Conservation (phyloP, 2,797 vertebrate species). For the Acropternis orthonyx region DNA sequence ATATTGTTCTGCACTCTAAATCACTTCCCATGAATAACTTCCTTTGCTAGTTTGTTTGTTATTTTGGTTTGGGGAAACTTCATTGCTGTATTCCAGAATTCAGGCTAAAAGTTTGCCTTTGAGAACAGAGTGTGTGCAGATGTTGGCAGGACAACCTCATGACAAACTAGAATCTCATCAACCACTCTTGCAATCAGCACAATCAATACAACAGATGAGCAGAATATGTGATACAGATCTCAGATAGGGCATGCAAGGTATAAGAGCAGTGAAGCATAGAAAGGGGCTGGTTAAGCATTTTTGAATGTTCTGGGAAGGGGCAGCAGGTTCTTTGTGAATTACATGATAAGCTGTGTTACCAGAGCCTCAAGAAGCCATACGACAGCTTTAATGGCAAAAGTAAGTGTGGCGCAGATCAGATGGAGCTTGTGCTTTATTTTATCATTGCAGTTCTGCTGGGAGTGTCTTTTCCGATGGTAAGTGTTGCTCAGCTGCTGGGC, state of each 20-base stretch:
- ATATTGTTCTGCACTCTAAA: background rate
- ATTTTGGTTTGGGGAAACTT: background rate
- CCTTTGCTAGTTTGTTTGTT: background rate
- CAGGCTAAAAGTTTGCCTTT: background rate
- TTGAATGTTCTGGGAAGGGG: background rate
- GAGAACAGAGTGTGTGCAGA: background rate
- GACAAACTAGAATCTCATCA: background rate
- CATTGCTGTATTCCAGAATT: background rate
- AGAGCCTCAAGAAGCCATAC: background rate
- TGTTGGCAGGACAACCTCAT: background rate
- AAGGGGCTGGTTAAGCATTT: background rate
- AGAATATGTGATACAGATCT: background rate
- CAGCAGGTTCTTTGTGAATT: background rate
- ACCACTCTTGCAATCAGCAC: background rate
- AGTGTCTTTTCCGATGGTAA: background rate
- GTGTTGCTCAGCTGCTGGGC: background rate
- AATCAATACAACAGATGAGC: accelerated
- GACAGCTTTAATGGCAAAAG: background rate
- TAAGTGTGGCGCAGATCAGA: background rate
- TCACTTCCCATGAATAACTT: background rate
- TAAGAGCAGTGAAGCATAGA: background rate
- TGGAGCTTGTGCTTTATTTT: background rate
- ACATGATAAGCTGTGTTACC: too few species aligned
- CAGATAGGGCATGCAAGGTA: background rate
- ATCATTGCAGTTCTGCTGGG: background rate